Evolutionary conservation across 2,113 vertebrate species (phyloP), one percentile per base, ranked within the genome.

Genomic region (Psittacus erithacus): DNA sequence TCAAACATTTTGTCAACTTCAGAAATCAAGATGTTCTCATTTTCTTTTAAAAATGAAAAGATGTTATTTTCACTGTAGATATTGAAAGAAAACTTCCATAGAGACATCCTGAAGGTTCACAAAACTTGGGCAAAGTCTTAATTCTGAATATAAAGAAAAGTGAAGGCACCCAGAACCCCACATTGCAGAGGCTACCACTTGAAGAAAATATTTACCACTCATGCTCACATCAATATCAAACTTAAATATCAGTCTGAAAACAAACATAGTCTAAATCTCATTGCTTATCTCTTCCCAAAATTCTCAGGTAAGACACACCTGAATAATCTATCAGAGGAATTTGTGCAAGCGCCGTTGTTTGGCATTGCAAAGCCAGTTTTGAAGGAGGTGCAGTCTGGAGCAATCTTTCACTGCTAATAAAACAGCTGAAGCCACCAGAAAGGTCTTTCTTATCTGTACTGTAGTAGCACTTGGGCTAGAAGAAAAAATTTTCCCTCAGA

Each of bases 371-470:
- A 84, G 82, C 1, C 28, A 27, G 0, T 69, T 79, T 65, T 85
- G 52, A 77, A 65, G 28, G 50, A 60, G 28, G 22, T 47, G 39
- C 52, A 85, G 41, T 77, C 57, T 88, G 80, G 57, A 93, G 41
- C 28, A 79, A 85, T 87, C 29, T 89, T 90, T 87, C 49, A 79
- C 27, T 87, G 81, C 44, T 94, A 62, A 89, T 52, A 50, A 92
- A 91, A 64, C 7, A 91, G 62, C 49, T 55, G 68, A 73, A 49
- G 23, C 38, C 85, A 53, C 82, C 67, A 80, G 70, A 89, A 64
- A 82, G 27, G 41, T 62, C 59, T 88, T 57, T 52, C 65, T 77
- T 82, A 50, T 67, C 82, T 63, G 5, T 57, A 38, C 25, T 69
- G 3, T 24, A 82, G 31, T 17, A 76, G 38, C 43, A 79, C 33